Evolutionary conservation across 2,113 vertebrate species (phyloP).

Genomic region (Salminus brasiliensis): DNA sequence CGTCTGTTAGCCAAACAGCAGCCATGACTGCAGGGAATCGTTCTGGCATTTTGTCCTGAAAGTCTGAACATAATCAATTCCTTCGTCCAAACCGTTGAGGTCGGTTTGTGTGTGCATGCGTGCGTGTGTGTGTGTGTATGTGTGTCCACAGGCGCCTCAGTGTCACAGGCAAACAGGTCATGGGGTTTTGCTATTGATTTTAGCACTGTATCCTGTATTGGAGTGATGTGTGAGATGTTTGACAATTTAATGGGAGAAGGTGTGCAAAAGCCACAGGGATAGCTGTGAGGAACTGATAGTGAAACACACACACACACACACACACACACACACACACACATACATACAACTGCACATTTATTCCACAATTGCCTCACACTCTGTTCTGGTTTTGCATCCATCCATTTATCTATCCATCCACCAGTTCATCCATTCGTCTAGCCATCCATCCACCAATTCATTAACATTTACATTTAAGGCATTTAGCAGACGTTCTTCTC

Average conservation of each 20-base stretch:
- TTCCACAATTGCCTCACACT: too few species aligned
- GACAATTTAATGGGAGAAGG: slow-evolving; percentile 56
- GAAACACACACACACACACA: not conserved
- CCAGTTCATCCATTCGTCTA: too few species aligned
- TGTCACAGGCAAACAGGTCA: slow-evolving; percentile 31
- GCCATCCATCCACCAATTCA: too few species aligned
- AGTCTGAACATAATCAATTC: slow-evolving; percentile 33
- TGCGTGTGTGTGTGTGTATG: not conserved
- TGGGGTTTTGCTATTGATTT: slow-evolving; percentile 32
- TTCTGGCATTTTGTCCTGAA: slow-evolving; percentile 17
- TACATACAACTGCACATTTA: not conserved
- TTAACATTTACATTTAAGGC: too few species aligned
- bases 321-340: not conserved
- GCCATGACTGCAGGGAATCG: not conserved
- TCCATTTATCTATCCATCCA: too few species aligned
- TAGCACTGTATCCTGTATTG: slow-evolving; percentile 40
- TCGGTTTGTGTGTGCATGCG: not conserved
- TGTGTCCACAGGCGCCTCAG: slow-evolving; percentile 9
- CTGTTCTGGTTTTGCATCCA: too few species aligned
- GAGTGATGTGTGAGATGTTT: slow-evolving; percentile 56
- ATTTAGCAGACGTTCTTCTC: too few species aligned
- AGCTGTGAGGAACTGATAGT: slow-evolving; percentile 39
- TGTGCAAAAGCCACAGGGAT: slow-evolving; percentile 34
- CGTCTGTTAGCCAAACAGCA: slow-evolving; percentile 39
- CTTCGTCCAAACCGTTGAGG: slow-evolving; percentile 21